Evolutionary conservation across 2,888 invertebrate species (phyloP), one percentile per base, ranked within the genome.

Genomic region (Dasysyrphus tricinctus): DNA sequence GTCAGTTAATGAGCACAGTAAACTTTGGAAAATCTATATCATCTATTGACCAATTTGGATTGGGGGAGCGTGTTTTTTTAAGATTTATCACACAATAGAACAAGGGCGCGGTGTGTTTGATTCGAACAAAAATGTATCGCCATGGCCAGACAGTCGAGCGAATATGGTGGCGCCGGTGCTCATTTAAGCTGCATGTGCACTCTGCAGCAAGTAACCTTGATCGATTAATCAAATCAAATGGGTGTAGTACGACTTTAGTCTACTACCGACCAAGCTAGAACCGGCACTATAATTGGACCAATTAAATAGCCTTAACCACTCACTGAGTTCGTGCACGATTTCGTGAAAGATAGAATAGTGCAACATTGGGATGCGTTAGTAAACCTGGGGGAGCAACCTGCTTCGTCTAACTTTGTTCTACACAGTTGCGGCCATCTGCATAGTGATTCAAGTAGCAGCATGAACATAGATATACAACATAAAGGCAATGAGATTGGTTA

Each of bases 151-250:
- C 86, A 72, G 63, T 51, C 65, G 42, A 82, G 82, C 75, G 65
- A 86, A 79, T 78, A 75, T 67, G 65, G 24, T 86, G 86, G 86
- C 86, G 86, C 77, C 85, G 82, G 39, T 78, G 82, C 77, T 82
- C 70, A 72, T 81, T 85, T 85, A 70, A 69, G 54, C 81, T 85
- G 69, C 81, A 78, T 85, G 85, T 84, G 85, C 67, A 44, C 32
- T 44, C 32, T 69, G 69, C 39, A 82, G 75, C 72, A 79, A 81
- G 82, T 86, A 86, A 86, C 86, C 86, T 86, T 86, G 86, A 82
- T 82, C 86, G 86, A 86, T 86, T 86, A 86, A 86, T 86, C 86
- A 86, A 86, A 86, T 82, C 78, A 86, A 86, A 81, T 79, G 82
- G 86, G 82, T 82, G 79, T 86, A 86, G 82, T 86, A 86, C 65